Conservation (phyloP, 2,797 vertebrate species). For the Onychomys torridus region DNA sequence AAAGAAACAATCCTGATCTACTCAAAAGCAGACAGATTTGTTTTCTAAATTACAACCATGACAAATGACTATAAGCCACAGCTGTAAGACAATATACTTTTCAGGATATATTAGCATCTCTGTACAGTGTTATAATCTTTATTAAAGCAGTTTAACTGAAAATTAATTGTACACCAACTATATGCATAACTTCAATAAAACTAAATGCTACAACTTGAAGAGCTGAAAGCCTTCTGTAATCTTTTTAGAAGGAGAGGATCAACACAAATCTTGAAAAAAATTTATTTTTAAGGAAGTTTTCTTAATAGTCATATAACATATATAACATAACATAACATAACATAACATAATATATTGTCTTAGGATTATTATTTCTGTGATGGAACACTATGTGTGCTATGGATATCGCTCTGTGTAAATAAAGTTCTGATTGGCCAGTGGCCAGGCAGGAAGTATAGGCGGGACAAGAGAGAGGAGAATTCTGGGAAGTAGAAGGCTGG, state of each 20-base stretch:
- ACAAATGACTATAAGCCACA: not conserved
- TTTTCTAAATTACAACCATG: constrained; percentile 32
- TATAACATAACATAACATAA: too few relatives aligned
- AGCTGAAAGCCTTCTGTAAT: constrained; percentile 54
- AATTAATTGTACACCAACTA: constrained; percentile 38
- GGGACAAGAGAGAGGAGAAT: too few relatives aligned
- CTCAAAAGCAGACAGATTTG: not conserved
- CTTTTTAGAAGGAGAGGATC: constrained; percentile 33
- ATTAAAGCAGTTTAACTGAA: constrained; percentile 23
- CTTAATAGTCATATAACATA: not conserved
- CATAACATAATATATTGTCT: not conserved
- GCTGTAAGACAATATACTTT: not conserved
- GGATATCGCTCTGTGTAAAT: too few relatives aligned
- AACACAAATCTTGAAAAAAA: constrained; percentile 21
- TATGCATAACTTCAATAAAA: constrained; percentile 42
- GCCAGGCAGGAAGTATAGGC: too few relatives aligned
- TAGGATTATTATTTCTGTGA: not conserved
- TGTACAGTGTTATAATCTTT: constrained; percentile 39
- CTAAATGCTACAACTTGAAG: constrained; percentile 38
- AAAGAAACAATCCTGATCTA: constrained; percentile 5
- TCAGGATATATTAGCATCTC: not conserved
- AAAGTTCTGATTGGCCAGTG: too few relatives aligned
- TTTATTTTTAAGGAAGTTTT: constrained; percentile 58
- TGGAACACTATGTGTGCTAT: not conserved
- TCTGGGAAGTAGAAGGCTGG: too few relatives aligned